phyloP scores from a whole-genome alignment of 1,140 invertebrate genomes.

The Listronotus oregonensis region DNA sequence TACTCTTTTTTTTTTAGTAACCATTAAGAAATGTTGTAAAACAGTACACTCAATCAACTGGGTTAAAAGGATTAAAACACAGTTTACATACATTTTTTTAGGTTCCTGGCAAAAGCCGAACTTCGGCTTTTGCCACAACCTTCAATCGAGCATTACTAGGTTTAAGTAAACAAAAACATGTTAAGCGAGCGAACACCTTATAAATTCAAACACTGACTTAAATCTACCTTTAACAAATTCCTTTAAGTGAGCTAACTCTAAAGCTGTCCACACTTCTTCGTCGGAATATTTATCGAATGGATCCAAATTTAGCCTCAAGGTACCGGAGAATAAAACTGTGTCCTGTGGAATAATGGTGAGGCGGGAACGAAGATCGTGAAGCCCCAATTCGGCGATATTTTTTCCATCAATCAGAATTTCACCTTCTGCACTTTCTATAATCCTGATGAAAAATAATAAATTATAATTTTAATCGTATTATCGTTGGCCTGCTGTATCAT shows the following conservation, averaged over 20 bases:
- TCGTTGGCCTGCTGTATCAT: too few relatives aligned
- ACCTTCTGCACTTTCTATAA: slow-evolving; percentile 84
- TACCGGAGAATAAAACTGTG: slow-evolving; percentile 67
- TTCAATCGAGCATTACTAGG: too few relatives aligned
- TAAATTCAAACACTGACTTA: too few relatives aligned
- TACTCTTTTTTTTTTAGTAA: too few relatives aligned
- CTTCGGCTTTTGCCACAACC: too few relatives aligned
- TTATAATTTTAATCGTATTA: slow-evolving; percentile 55
- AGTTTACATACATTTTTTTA: too few relatives aligned
- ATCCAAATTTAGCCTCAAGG: slow-evolving; percentile 77
- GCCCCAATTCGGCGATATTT: slow-evolving; percentile 80
- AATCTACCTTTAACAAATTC: slow-evolving; percentile 72
- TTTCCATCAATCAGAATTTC: slow-evolving; percentile 87
- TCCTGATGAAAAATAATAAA: slow-evolving; percentile 69
- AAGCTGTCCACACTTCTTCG: slow-evolving; percentile 77
- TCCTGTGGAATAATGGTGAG: slow-evolving; percentile 92
- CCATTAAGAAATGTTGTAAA: too few relatives aligned
- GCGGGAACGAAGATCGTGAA: slow-evolving; percentile 85
- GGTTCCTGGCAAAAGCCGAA: too few relatives aligned
- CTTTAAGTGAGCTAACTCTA: slow-evolving; percentile 80
- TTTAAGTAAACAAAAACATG: too few relatives aligned
- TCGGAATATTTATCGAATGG: slow-evolving; percentile 79
- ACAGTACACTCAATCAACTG: too few relatives aligned
- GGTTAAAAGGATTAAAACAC: too few relatives aligned
- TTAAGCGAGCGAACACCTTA: too few relatives aligned